phyloP scores from a whole-genome alignment of 2,113 vertebrate species.

The Sigmodon hispidus region DNA sequence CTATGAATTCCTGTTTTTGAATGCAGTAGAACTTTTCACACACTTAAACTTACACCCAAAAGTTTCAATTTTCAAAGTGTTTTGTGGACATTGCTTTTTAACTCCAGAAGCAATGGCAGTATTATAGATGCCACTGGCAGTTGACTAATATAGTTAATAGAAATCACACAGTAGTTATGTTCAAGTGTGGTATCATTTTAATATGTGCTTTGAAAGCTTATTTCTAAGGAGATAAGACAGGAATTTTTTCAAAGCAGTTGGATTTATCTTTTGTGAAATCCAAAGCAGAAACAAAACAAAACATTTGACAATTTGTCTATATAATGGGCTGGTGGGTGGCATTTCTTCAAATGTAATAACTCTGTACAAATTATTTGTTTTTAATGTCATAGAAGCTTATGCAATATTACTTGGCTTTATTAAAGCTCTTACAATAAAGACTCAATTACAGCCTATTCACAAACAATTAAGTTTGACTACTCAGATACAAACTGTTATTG shows the following conservation, averaged over 20 bases:
- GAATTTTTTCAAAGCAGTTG: slow-evolving; percentile 75
- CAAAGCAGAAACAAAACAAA: slow-evolving; percentile 78
- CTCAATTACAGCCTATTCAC: slow-evolving; percentile 76
- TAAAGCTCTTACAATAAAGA: slow-evolving; percentile 76
- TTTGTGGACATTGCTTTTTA: slow-evolving; percentile 75
- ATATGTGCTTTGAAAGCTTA: slow-evolving; percentile 75
- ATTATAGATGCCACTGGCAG: slow-evolving; percentile 73
- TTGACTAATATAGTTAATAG: slow-evolving; percentile 81
- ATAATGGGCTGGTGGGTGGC: slow-evolving; percentile 76
- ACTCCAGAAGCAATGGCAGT: slow-evolving; percentile 75
- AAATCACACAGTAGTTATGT: slow-evolving; percentile 67
- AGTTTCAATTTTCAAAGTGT: slow-evolving; percentile 77
- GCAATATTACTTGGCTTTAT: slow-evolving; percentile 75
- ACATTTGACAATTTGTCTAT: slow-evolving; percentile 81
- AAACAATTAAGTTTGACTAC: slow-evolving; percentile 82
- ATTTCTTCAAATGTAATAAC: slow-evolving; percentile 79
- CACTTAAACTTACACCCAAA: slow-evolving; percentile 70
- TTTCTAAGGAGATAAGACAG: slow-evolving; percentile 79
- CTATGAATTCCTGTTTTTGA: slow-evolving; percentile 67
- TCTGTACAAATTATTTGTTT: slow-evolving; percentile 82
- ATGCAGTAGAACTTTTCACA: slow-evolving; percentile 55
- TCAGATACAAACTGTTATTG: slow-evolving; percentile 78
- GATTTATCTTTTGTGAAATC: slow-evolving; percentile 78
- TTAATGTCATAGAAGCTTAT: slow-evolving; percentile 78
- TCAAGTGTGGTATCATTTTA: slow-evolving; percentile 80